Conservation (phyloP, 2,113 vertebrate species). For the Dicentrarchus labrax region DNA sequence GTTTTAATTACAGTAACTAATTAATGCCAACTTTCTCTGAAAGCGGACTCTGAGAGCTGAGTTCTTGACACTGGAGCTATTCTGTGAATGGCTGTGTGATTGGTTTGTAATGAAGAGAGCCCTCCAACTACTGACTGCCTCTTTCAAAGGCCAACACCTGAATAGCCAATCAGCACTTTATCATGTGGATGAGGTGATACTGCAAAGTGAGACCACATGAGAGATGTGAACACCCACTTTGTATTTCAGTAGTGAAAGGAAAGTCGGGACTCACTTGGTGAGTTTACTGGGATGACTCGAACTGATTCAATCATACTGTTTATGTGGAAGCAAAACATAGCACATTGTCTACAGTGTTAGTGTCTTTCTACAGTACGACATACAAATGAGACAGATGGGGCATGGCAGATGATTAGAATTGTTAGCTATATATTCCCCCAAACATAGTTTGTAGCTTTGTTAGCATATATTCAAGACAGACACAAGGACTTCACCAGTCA, state of each 20-base stretch:
- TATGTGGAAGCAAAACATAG: neutral
- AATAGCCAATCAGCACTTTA: constrained; percentile 67
- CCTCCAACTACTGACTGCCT: constrained; percentile 58
- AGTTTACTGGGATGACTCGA: constrained; percentile 1
- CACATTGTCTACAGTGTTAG: neutral
- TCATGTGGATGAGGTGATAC: constrained; percentile 43
- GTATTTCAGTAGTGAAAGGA: constrained; percentile 1
- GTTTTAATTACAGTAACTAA: constrained; percentile 70
- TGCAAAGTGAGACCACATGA: constrained; percentile 37
- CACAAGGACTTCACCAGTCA: constrained; percentile 41
- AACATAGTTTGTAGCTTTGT: constrained; percentile 43
- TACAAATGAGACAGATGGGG: constrained; percentile 44
- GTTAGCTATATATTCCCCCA: neutral
- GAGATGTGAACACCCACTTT: constrained; percentile 23
- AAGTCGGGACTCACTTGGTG: neutral
- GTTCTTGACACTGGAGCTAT: constrained; percentile 63
- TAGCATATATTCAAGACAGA: constrained; percentile 63
- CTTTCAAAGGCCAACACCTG: constrained; percentile 63
- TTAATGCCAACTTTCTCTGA: constrained; percentile 55
- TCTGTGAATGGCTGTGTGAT: constrained; percentile 70
- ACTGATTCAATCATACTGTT: neutral
- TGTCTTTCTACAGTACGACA: constrained; percentile 5
- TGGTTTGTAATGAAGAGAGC: constrained; percentile 73
- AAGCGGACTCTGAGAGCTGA: constrained; percentile 41
- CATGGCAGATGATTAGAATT: constrained; percentile 29